Evolutionary conservation across 1,140 invertebrate genomes (phyloP).

Genomic region (Ditylenchus dipsaci): DNA sequence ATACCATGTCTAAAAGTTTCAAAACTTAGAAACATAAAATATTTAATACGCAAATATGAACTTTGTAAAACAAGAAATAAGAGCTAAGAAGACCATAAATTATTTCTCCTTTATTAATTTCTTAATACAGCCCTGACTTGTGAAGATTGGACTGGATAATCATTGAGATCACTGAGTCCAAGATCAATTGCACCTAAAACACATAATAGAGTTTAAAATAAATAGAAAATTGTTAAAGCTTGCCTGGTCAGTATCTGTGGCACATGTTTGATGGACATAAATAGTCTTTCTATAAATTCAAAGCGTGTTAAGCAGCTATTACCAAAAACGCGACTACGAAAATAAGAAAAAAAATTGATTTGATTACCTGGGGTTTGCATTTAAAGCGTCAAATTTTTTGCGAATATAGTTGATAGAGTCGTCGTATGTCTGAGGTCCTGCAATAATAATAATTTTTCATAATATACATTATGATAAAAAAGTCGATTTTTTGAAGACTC

Average conservation of each 20-base stretch:
- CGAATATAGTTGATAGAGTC: constrained; percentile 78
- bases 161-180: constrained; percentile 49
- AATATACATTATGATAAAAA: background rate
- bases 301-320: background rate
- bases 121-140: constrained; percentile 46
- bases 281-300: constrained; percentile 51
- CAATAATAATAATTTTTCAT: constrained; percentile 19
- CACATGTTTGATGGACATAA: constrained; percentile 62
- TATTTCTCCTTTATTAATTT: background rate
- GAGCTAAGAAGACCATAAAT: background rate
- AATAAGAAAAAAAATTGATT: background rate
- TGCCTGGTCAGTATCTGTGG: constrained; percentile 60
- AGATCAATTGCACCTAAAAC: constrained; percentile 33
- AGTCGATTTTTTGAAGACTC: no score
- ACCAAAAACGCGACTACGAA: no score
- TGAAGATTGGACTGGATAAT: constrained; percentile 49
- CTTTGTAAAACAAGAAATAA: background rate
- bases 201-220: background rate
- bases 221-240: background rate
- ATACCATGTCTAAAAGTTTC: no score
- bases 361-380: constrained; percentile 59
- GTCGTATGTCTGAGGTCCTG: constrained; percentile 76
- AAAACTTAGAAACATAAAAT: no score
- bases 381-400: constrained; percentile 79
- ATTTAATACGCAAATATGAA: background rate